Evolutionary conservation across 2,888 invertebrate species (phyloP).

Genomic region (Cataglyphis rosenhaueri): DNA sequence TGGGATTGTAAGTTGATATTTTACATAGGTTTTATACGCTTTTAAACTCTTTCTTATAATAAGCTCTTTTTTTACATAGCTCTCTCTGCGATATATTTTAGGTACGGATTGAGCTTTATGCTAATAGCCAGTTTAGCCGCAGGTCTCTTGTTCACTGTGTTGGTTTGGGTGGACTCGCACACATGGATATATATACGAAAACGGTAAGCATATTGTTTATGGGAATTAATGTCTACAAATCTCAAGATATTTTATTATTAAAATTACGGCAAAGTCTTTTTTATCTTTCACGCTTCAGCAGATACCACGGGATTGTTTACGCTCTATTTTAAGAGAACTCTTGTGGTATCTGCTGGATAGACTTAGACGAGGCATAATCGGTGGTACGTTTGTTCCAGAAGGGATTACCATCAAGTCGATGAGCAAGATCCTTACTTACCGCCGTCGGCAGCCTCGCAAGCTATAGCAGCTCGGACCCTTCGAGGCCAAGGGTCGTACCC

Average conservation of each 20-base stretch:
- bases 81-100: constrained; percentile 65
- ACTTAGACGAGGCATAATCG: constrained; percentile 35
- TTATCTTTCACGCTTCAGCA: background rate
- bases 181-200: constrained; percentile 98
- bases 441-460: constrained; percentile 87
- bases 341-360: background rate
- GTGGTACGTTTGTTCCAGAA: constrained; percentile 86
- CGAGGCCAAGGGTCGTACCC: constrained; percentile 91
- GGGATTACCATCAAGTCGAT: constrained; percentile 93
- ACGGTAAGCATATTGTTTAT: constrained; percentile 87
- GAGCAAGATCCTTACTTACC: constrained; percentile 94
- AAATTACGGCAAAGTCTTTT: background rate
- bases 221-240: background rate
- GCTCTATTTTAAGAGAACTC: background rate
- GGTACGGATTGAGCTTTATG: constrained; percentile 93
- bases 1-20: constrained; percentile 88
- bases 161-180: constrained; percentile 97
- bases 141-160: constrained; percentile 95
- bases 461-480: constrained; percentile 88
- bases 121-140: constrained; percentile 94
- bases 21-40: constrained; percentile 1
- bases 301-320: background rate
- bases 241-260: background rate
- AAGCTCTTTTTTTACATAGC: background rate
- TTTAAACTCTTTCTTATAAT: constrained; percentile 10